Base-by-base conservation (phyloP, 1,140 invertebrate species). In the Sinonovacula constricta region DNA sequence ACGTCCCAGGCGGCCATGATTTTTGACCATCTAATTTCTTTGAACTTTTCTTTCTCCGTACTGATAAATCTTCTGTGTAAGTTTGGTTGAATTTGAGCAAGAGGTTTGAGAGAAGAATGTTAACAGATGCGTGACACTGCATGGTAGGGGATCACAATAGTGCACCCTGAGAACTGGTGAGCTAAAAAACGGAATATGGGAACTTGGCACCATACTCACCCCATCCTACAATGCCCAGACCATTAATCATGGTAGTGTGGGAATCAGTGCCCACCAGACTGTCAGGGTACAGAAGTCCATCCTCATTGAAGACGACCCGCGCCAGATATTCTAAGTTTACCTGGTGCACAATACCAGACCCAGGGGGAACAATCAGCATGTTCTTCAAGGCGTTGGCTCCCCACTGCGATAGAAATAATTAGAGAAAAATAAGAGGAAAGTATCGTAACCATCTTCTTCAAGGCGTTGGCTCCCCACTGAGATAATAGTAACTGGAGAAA, bases 211-310 rank as follows among this genome's bases (percentile, higher is more conserved):
- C n/a, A n/a, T n/a, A 82, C 87, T 85, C 85, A 89, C 93, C 94
- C 94, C 94, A 95, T 24, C 94, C 94, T 22, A 95, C 90, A 22
- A 95, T 92, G 7, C 94, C 94, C 1, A 94, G 90, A 2, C 98
- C 98, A 90, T 99, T 99, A 62, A 99, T 98, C 98, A 99, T 99
- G 0, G 98, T 99, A 7, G 98, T 99, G 86, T 99, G 98, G 5
- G 96, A 98, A 93, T 99, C 98, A 0, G 98, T 99, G 14, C 98
- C 98, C n/a, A 99, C 98, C 39, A 99, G 94, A 68, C 96, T 97
- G 89, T 99, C 98, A 0, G 98, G 98, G 90, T 98, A 97, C 1
- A 99, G 90, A 0, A 95, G 34, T 10, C 84, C 84, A 18, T 92
- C 85, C 2, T 94, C 94, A 34, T 93, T 93, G 87, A 99, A 99